Evolutionary conservation across 2,888 invertebrate species (phyloP).

Genomic region (Pseudeuparius sepicola): DNA sequence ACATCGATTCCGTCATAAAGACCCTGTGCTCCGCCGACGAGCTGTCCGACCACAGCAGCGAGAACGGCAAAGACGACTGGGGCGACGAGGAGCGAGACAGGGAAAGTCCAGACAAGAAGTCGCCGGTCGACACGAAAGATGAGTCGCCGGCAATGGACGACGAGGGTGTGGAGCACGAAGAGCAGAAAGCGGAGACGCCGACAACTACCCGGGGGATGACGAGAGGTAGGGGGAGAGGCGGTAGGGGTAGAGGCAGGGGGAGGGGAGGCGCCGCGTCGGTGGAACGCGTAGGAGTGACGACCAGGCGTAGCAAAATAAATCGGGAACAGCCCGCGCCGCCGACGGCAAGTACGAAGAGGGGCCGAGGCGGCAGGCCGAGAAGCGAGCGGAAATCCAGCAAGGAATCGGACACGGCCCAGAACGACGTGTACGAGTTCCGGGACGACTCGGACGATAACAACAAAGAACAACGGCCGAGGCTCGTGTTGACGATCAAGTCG

Average conservation of each 20-base stretch:
- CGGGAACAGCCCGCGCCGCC: slow-evolving; percentile 27
- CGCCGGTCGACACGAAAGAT: slow-evolving; percentile 14
- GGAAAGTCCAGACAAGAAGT: slow-evolving; percentile 14
- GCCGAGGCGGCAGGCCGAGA: slow-evolving; percentile 45
- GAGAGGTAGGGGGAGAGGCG: slow-evolving; percentile 35
- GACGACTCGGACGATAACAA: slow-evolving; percentile 76
- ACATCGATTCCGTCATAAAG: slow-evolving; percentile 73
- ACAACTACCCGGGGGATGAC: slow-evolving; percentile 23
- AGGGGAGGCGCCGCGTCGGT: slow-evolving; percentile 19
- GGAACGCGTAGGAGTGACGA: slow-evolving; percentile 44
- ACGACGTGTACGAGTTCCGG: slow-evolving; percentile 84
- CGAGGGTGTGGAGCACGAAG: slow-evolving; percentile 6
- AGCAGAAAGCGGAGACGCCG: slow-evolving; percentile 14
- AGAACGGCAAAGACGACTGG: slow-evolving; percentile 33
- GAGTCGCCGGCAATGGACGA: slow-evolving; percentile 7
- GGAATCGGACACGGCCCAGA: slow-evolving; percentile 47
- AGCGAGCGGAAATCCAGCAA: slow-evolving; percentile 46
- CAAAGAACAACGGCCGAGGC: slow-evolving; percentile 55
- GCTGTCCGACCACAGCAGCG: slow-evolving; percentile 36
- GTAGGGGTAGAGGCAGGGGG: slow-evolving; percentile 26
- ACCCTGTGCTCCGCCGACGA: slow-evolving; percentile 50
- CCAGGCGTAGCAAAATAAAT: slow-evolving; percentile 38
- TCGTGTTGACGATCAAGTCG: slow-evolving; percentile 74
- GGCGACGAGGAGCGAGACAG: slow-evolving; percentile 22
- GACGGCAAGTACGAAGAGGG: slow-evolving; percentile 32